phyloP scores from a whole-genome alignment of 2,113 vertebrate species.

The Caretta caretta region DNA sequence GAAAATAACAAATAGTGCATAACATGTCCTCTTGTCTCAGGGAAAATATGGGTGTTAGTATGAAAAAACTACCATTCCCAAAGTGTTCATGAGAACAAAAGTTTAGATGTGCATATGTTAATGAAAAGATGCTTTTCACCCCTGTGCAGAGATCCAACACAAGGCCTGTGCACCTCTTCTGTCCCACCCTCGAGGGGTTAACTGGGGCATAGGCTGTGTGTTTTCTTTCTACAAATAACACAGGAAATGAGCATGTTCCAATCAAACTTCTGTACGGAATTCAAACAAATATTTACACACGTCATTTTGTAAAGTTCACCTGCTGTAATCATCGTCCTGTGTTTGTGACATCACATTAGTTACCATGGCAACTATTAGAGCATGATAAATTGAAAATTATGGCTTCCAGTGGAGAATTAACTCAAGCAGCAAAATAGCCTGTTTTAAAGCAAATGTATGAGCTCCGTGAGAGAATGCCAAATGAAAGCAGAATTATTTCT shows the following conservation, averaged over 20 bases:
- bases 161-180: neutral
- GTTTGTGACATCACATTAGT: accelerated
- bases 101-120: neutral
- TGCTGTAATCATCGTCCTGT: accelerated
- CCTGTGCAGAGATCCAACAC: neutral
- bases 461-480: accelerated
- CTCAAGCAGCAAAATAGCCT: neutral
- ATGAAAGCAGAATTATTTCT: neutral
- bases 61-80: neutral
- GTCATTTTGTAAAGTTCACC: accelerated
- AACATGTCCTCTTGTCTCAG: neutral
- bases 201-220: neutral
- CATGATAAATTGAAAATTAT: accelerated
- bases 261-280: neutral
- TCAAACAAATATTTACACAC: neutral
- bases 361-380: accelerated
- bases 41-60: neutral
- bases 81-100: neutral
- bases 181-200: neutral
- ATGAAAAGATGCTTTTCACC: neutral
- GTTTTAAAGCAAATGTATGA: neutral
- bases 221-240: neutral
- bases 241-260: neutral
- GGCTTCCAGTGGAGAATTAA: neutral
- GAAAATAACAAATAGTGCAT: neutral